Conservation (phyloP, 2,888 invertebrate species). For the Spodoptera picta region DNA sequence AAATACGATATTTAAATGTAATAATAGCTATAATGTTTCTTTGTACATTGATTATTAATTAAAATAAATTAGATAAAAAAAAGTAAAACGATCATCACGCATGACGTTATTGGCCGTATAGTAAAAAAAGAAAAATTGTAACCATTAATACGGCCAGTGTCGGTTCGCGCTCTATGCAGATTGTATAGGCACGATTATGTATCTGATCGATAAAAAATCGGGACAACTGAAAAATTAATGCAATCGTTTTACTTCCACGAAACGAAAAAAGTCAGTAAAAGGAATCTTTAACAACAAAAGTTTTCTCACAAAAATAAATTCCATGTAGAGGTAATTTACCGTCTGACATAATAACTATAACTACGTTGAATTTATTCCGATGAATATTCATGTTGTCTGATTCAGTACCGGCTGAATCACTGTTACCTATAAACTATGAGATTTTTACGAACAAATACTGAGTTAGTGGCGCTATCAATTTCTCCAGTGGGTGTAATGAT, state of each 20-base stretch:
- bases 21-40: no score
- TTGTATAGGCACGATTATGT: no score
- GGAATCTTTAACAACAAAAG: constrained; percentile 15
- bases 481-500: constrained; percentile 17
- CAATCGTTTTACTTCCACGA: not conserved
- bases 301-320: constrained; percentile 46
- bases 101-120: no score
- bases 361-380: constrained; percentile 38
- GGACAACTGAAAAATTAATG: not conserved
- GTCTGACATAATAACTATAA: constrained; percentile 39
- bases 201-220: no score
- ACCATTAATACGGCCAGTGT: no score
- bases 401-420: constrained; percentile 44
- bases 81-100: no score
- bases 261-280: constrained; percentile 5
- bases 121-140: no score
- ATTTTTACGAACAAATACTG: constrained; percentile 45
- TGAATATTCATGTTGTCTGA: constrained; percentile 54
- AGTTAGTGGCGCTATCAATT: constrained; percentile 48
- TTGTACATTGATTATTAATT: no score
- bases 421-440: constrained; percentile 44
- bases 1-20: no score
- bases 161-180: no score
- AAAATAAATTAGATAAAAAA: no score
- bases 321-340: constrained; percentile 43